Evolutionary conservation across 2,797 vertebrate species (phyloP).

Genomic region (Myripristis murdjan): DNA sequence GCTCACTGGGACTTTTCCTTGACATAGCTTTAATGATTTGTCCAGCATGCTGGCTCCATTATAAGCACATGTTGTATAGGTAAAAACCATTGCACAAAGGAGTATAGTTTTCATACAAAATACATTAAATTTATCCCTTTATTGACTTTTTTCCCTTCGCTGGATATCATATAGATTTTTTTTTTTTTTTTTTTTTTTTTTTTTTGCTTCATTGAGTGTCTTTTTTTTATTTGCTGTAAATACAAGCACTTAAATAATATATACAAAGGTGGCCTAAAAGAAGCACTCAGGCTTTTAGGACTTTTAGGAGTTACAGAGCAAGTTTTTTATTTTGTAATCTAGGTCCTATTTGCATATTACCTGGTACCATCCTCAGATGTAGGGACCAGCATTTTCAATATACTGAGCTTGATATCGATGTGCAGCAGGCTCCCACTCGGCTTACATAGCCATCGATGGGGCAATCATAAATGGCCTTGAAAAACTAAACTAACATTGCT

Average conservation of each 20-base stretch:
- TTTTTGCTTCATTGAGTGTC: not conserved
- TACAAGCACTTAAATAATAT: not conserved
- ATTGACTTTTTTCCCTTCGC: slow-evolving; percentile 51
- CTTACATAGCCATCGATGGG: too few species aligned
- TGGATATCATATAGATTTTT: slow-evolving; percentile 37
- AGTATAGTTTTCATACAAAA: slow-evolving; percentile 56
- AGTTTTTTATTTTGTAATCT: too few species aligned
- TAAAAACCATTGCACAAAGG: slow-evolving; percentile 60
- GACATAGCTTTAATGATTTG: slow-evolving; percentile 77
- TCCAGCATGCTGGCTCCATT: slow-evolving; percentile 52
- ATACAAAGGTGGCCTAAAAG: not conserved
- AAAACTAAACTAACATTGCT: too few species aligned
- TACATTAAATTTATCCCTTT: slow-evolving; percentile 45
- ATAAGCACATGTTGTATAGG: slow-evolving; percentile 46
- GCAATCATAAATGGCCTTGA: too few species aligned
- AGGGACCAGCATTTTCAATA: too few species aligned
- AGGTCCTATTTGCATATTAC: too few species aligned
- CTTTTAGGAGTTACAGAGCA: too few species aligned
- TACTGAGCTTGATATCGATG: too few species aligned
- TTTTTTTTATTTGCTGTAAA: slow-evolving; percentile 7
- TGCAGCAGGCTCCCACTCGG: too few species aligned
- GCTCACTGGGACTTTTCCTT: slow-evolving; percentile 73
- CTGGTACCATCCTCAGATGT: too few species aligned
- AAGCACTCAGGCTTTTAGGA: too few species aligned
- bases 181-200: slow-evolving; percentile 17